These are phyloP conservation scores for Pteromalus puparum DNA, from an alignment of 1,140 invertebrate species.

Conservation along the genomic window DNA sequence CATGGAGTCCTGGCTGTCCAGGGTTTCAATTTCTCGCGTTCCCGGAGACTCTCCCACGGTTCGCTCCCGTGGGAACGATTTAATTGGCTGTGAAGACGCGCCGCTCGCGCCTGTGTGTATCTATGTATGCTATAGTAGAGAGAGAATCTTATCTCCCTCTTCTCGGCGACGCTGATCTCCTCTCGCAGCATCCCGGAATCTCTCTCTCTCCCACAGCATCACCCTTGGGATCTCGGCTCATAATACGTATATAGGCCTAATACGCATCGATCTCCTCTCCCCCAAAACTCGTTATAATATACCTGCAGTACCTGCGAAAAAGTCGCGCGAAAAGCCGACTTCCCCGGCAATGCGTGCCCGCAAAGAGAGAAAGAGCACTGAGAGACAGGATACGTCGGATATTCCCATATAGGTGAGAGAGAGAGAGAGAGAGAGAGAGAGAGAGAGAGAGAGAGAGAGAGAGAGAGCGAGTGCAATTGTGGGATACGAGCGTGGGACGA, in stretches of 20 bases:
- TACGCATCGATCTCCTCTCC: neutral
- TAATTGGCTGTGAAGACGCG: conserved; percentile 59
- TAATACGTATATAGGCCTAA: neutral
- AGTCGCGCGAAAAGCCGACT: conserved; percentile 16
- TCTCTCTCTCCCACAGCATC: neutral
- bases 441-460: conserved; percentile 45
- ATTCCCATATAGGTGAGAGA: conserved; percentile 44
- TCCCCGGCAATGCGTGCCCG: neutral
- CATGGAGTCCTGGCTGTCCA: conserved; percentile 58
- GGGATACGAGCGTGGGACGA: conserved; percentile 46
- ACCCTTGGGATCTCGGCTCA: conserved; percentile 28
- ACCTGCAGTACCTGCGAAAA: conserved; percentile 14
- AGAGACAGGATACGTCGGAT: conserved; percentile 24
- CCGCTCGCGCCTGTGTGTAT: conserved; percentile 15
- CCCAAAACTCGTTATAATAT: neutral
- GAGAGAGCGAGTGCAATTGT: conserved; percentile 37
- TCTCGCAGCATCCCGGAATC: neutral
- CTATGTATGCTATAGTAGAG: neutral
- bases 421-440: conserved; percentile 47
- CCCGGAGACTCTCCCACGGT: conserved; percentile 67
- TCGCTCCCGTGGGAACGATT: conserved; percentile 67
- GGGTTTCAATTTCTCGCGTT: conserved; percentile 62
- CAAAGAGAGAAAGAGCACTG: conserved; percentile 13
- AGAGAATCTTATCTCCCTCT: neutral
- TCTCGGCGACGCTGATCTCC: neutral